Percentiles rank a stretch among this genome's conserved stretches.
Evolutionary conservation across 2,797 vertebrate species (phyloP).

Genomic region (Muscicapa striata): DNA sequence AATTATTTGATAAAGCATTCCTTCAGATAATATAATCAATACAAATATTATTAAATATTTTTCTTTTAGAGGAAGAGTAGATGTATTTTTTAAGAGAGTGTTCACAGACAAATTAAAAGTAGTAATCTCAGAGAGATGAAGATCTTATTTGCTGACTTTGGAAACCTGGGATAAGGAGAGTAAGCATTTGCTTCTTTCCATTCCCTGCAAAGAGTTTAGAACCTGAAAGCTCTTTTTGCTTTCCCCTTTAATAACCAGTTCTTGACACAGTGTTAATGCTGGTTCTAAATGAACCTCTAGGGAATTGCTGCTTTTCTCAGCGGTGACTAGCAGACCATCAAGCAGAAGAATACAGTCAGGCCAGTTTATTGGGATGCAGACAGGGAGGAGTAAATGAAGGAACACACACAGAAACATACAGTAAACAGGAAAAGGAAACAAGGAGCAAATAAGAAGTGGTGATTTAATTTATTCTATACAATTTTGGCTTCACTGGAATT

Average conservation of each 20-base stretch:
- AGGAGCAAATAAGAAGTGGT: neutral
- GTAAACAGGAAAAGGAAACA: neutral
- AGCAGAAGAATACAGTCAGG: conserved; percentile 15
- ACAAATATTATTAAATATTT: neutral
- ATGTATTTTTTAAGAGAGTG: neutral
- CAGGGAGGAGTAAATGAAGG: neutral
- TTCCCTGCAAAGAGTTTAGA: neutral
- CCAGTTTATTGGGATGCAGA: neutral
- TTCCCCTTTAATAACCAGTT: neutral
- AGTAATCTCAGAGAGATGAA: neutral
- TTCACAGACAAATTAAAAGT: neutral
- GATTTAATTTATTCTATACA: conserved; percentile 1
- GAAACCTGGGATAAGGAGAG: neutral
- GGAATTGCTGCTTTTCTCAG: neutral
- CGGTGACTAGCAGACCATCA: neutral
- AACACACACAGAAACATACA: neutral
- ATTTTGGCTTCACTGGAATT: neutral
- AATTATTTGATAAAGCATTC: neutral
- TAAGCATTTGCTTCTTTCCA: neutral
- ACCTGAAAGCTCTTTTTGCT: neutral
- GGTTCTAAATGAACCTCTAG: neutral
- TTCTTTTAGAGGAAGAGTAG: neutral
- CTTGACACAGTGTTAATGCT: neutral
- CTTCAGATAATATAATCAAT: neutral
- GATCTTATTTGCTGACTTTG: neutral